Evolutionary conservation across 2,797 vertebrate species (phyloP), one percentile per base, ranked within the genome.

Genomic region (Thaleichthys pacificus): DNA sequence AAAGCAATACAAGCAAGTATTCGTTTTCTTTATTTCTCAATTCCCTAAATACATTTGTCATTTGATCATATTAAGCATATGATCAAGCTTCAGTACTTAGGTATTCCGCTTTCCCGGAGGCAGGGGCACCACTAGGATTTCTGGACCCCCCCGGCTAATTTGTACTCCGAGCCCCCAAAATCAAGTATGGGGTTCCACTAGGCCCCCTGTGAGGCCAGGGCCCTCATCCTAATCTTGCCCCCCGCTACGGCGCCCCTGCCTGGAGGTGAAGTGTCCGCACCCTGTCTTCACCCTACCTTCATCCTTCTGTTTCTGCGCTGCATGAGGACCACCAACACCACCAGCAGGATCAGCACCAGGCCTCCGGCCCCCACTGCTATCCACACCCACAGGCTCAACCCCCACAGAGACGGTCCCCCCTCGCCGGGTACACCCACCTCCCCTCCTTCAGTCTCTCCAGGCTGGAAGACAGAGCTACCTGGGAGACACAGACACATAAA

Each of bases 301-400:
- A 35, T 87, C 30, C 75, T 85, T 61, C n/a, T 88, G 74, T 81
- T 82, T 61, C 69, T 87, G 65, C 26, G 38, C 0, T 22, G 68
- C 77, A 89, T 3, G 26, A 83, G 2, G 19, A 88, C 54, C 61
- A 77, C 17, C 0, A 64, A 0, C 61, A 81, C 30, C 4, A 82
- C 5, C 38, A 94, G 82, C 62, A 75, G 47, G 9, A 91, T 1
- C 24, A 92, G 19, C 49, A 89, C 5, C 57, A 91, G 15, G 68
- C 32, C 12, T 28, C 87, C 77, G 0, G 4, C 72, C 15, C 80
- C 87, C 3, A 81, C 0, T 0, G 70, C 77, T 6, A 84, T 42
- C 91, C 91, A 93, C 47, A 91, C 0, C 92, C 92, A 93, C 83
- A 86, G 70, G 15, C 0, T 1, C n/a, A 89, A 19, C 0, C 76